phyloP scores from a whole-genome alignment of 2,113 vertebrate genomes.

The Ptyas mucosa region DNA sequence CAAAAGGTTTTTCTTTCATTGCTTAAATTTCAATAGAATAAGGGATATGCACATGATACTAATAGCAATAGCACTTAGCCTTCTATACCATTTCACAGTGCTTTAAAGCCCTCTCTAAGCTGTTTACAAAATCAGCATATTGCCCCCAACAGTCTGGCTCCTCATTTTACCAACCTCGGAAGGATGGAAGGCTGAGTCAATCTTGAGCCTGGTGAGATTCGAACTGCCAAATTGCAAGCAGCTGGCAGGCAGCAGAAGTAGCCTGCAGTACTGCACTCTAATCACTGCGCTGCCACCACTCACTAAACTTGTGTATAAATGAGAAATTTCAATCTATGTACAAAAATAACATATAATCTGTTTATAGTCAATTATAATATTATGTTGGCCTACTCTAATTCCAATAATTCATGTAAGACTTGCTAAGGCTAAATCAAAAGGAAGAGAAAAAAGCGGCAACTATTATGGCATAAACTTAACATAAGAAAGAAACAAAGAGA shows the following conservation, averaged over 20 bases:
- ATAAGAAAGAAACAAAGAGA: background rate
- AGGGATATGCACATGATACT: background rate
- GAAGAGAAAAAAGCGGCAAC: background rate
- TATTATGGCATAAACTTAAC: background rate
- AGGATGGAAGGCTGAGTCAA: too few species aligned
- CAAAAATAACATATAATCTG: background rate
- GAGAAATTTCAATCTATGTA: background rate
- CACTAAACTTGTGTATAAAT: background rate
- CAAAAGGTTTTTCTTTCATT: background rate
- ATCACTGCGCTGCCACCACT: too few species aligned
- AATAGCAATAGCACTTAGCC: too few species aligned
- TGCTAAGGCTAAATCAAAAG: background rate
- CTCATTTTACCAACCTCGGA: too few species aligned
- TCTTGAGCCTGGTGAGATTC: too few species aligned
- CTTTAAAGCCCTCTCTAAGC: too few species aligned
- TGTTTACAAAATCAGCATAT: too few species aligned
- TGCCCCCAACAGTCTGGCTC: too few species aligned
- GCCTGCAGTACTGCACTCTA: too few species aligned
- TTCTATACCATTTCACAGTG: too few species aligned
- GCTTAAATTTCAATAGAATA: background rate
- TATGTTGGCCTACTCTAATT: background rate
- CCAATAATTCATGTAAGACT: background rate
- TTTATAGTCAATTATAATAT: background rate
- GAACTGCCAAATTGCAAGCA: too few species aligned
- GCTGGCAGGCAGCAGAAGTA: too few species aligned